Percentiles rank a stretch among this genome's conserved stretches.
Evolutionary conservation across 2,113 vertebrate species (phyloP).

Genomic region (Marmota flaviventris): DNA sequence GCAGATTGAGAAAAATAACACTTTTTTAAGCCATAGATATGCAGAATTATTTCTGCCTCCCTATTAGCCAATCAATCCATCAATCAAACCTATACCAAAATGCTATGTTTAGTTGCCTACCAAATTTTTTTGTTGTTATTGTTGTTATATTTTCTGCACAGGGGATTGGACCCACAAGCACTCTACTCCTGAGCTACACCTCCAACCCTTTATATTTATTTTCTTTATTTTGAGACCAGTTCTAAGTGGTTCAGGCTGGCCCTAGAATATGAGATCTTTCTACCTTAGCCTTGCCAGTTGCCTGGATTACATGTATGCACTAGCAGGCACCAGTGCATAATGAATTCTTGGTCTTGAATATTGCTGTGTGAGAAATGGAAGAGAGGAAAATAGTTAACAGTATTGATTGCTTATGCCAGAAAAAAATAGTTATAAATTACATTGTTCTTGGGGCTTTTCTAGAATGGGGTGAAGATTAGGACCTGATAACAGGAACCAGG

Average conservation of each 20-base stretch:
- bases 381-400: background rate
- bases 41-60: background rate
- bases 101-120: background rate
- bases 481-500: background rate
- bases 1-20: background rate
- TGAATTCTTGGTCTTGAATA: background rate
- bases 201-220: no score
- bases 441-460: background rate
- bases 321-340: no score
- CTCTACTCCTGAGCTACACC: no score
- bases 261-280: no score
- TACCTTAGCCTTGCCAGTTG: no score
- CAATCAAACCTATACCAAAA: conserved; percentile 17
- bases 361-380: background rate
- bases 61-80: background rate
- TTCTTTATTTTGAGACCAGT: no score
- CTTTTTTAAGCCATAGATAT: background rate
- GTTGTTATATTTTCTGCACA: no score
- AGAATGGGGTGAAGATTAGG: background rate
- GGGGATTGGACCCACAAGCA: no score
- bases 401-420: background rate
- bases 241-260: no score
- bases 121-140: no score
- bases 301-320: no score
- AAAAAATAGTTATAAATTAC: background rate